Percentiles rank a stretch among this genome's conserved stretches.
Evolutionary conservation across 2,113 vertebrate genomes (phyloP).

Genomic region (Microcebus tavaratra): DNA sequence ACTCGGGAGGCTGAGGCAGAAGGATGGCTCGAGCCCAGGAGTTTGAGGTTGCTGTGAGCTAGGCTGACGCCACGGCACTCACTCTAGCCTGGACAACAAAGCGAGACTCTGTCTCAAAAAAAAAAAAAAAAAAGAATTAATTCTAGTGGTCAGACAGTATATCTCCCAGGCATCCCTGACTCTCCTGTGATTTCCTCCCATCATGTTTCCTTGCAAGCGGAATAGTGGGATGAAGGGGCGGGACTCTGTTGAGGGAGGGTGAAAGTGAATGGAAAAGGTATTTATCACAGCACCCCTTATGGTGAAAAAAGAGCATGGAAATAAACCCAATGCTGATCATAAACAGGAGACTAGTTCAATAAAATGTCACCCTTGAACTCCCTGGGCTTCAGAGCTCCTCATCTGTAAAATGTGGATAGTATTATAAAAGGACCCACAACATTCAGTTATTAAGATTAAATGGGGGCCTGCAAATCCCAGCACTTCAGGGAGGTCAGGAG

Average conservation of each 20-base stretch:
- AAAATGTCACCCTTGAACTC: neutral
- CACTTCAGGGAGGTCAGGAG: neutral
- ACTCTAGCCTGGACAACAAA: too few species aligned
- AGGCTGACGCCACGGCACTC: too few species aligned
- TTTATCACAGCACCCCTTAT: neutral
- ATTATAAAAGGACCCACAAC: neutral
- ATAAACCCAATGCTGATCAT: neutral
- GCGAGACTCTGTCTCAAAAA: too few species aligned
- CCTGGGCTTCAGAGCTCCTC: neutral
- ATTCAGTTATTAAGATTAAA: slow-evolving; percentile 46
- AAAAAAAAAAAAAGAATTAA: slow-evolving; percentile 1
- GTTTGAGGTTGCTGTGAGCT: too few species aligned
- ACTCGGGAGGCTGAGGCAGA: too few species aligned
- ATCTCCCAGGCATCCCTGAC: neutral
- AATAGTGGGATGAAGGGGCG: neutral
- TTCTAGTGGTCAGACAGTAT: neutral
- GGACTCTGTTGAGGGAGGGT: neutral
- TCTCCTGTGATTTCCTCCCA: neutral
- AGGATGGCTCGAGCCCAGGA: too few species aligned
- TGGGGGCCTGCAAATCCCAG: neutral
- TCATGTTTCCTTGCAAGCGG: neutral
- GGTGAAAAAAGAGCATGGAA: neutral
- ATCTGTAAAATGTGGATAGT: neutral
- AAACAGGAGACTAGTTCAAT: neutral
- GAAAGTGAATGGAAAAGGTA: neutral